These are phyloP conservation scores for Podotricha telesiphe DNA, from an alignment of 2,888 invertebrate genomes.

Conservation along the genomic window DNA sequence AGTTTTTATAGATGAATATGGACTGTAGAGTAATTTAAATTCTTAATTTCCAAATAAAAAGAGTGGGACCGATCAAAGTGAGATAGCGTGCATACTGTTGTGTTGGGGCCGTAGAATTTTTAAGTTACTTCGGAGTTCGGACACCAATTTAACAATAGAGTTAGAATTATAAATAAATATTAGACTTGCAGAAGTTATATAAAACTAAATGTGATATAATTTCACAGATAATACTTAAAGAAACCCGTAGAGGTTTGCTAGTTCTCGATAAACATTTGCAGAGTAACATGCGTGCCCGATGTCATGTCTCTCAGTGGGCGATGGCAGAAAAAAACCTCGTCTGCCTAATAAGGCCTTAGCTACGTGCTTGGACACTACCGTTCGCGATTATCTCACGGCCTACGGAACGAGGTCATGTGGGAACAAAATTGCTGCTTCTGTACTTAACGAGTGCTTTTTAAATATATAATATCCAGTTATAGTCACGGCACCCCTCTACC, in stretches of 20 bases:
- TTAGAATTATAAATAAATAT: neutral
- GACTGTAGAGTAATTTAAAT: slow-evolving; percentile 33
- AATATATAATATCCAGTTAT: slow-evolving; percentile 53
- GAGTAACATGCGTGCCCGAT: slow-evolving; percentile 62
- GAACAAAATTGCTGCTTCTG: slow-evolving; percentile 70
- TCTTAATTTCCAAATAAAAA: slow-evolving; percentile 34
- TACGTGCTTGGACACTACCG: slow-evolving; percentile 76
- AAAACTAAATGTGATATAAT: slow-evolving; percentile 19
- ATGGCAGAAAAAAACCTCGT: slow-evolving; percentile 59
- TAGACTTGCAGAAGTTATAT: neutral
- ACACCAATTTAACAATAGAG: no score
- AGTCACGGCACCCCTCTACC: slow-evolving; percentile 65
- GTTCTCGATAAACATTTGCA: slow-evolving; percentile 54
- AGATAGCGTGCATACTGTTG: slow-evolving; percentile 17
- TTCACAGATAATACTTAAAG: slow-evolving; percentile 28
- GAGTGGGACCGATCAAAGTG: slow-evolving; percentile 24
- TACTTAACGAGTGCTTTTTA: slow-evolving; percentile 62
- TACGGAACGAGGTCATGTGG: slow-evolving; percentile 72
- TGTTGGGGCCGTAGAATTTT: slow-evolving; percentile 2
- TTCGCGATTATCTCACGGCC: slow-evolving; percentile 80
- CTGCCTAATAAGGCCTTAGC: slow-evolving; percentile 71
- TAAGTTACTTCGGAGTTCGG: neutral
- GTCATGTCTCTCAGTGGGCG: slow-evolving; percentile 56
- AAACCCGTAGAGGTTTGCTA: slow-evolving; percentile 32
- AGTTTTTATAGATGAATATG: slow-evolving; percentile 34